Evolutionary conservation across 2,797 vertebrate species (phyloP).

Genomic region (Scarus forsteni): DNA sequence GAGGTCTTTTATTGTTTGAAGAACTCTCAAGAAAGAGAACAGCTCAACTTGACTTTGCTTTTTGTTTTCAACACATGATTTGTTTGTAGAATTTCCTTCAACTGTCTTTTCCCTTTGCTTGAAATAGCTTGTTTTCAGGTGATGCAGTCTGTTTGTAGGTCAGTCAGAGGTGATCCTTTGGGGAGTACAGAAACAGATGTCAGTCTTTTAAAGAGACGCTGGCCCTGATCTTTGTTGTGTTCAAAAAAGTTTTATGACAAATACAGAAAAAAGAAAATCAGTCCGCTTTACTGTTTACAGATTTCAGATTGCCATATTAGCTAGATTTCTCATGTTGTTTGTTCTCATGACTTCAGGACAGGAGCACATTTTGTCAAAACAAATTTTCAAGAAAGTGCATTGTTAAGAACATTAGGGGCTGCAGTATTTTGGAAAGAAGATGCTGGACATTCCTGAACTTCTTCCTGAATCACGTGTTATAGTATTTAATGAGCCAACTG

Average conservation of each 20-base stretch:
- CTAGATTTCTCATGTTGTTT: neutral
- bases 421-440: no score
- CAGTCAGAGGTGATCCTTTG: conserved; percentile 26
- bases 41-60: neutral
- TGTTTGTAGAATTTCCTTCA: no score
- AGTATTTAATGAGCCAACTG: no score
- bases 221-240: conserved; percentile 6
- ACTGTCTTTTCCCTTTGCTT: neutral
- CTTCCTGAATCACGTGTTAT: no score
- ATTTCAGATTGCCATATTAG: no score
- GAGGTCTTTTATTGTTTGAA: no score
- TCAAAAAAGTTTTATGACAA: neutral
- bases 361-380: neutral
- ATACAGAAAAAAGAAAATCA: neutral
- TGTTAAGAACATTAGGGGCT: no score
- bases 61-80: neutral
- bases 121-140: conserved; percentile 8
- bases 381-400: neutral
- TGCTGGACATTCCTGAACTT: no score
- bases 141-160: neutral
- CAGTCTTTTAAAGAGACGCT: conserved; percentile 34
- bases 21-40: no score
- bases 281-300: neutral
- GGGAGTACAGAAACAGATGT: conserved; percentile 71
- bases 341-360: neutral